phyloP scores from a whole-genome alignment of 1,140 invertebrate genomes.

The Diprion similis region DNA sequence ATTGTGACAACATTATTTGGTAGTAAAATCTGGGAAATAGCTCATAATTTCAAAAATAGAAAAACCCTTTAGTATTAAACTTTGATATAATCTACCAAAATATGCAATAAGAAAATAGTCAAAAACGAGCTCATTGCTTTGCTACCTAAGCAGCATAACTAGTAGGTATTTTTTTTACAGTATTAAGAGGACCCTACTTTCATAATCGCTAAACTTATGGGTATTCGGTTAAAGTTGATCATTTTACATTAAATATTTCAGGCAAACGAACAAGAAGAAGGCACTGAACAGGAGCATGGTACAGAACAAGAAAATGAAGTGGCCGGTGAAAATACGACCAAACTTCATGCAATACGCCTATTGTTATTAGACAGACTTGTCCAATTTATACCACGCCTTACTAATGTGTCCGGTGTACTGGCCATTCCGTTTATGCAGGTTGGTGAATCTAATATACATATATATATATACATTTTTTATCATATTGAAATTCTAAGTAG shows the following conservation, averaged over 20 bases:
- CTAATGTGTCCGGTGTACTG: constrained; percentile 75
- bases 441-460: constrained; percentile 18
- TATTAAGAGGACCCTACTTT: background rate
- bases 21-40: too few species aligned
- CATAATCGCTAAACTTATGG: background rate
- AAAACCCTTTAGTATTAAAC: too few species aligned
- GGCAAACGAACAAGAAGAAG: constrained; percentile 52
- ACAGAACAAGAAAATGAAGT: constrained; percentile 50
- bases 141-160: constrained; percentile 6
- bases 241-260: constrained; percentile 26
- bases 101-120: too few species aligned
- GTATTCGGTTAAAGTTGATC: background rate
- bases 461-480: constrained; percentile 12
- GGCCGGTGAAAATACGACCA: constrained; percentile 48
- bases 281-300: constrained; percentile 42
- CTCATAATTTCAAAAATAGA: too few species aligned
- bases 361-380: constrained; percentile 68
- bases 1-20: too few species aligned
- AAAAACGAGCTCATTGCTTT: too few species aligned
- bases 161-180: constrained; percentile 19
- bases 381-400: constrained; percentile 68
- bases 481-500: constrained; percentile 9
- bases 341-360: constrained; percentile 63
- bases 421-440: constrained; percentile 92
- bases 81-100: too few species aligned